Base-by-base conservation (phyloP, 1,140 invertebrate species). In the Drosophila parvula region DNA sequence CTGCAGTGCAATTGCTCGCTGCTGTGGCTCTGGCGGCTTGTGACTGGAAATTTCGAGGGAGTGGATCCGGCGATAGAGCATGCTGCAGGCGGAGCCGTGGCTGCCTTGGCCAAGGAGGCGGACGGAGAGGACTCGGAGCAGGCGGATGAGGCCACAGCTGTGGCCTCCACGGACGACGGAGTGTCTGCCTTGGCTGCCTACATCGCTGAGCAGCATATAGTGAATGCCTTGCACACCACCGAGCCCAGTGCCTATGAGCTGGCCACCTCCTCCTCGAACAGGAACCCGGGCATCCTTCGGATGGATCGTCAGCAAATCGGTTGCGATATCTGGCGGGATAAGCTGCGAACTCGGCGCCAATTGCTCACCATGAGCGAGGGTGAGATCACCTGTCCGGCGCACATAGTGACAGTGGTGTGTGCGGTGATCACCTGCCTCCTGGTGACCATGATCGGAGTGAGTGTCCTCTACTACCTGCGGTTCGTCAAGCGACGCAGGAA, bases 1-100 rank as follows among this genome's bases (percentile, higher is more conserved):
- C 94, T 98, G 48, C 93, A 95, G 57, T 98, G 97, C 92, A 98
- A 98, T 92, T 98, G 97, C 83, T 97, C 96, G 16, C 91, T 97
- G 53, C 93, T 96, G 44, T 98, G 97, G 97, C 92, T 98, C 4
- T 97, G 96, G 96, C 95, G 95, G 78, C 92, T 97, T 27, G 91
- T 92, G 0, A 92, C 91, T 0, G 91, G 91, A 0, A 92, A 92
- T 36, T 91, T 91, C 30, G 90, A 91, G 56, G 89, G 78, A 0
- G 56, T 70, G 1, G 78, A 85, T 10, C 74, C 69, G 4, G 53
- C 47, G 12, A n/a, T 79, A n/a, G 81, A 90, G 36, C 90, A 84
- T 16, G 70, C 74, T 0, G 57, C 75, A 0, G 86, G 90, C 4
- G 90, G 79, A 0, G 85, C 90, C 1, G 88, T 91, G 18, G 90